Evolutionary conservation across 2,797 vertebrate species (phyloP), one percentile per base, ranked within the genome.

Genomic region (Labeo calbasu): DNA sequence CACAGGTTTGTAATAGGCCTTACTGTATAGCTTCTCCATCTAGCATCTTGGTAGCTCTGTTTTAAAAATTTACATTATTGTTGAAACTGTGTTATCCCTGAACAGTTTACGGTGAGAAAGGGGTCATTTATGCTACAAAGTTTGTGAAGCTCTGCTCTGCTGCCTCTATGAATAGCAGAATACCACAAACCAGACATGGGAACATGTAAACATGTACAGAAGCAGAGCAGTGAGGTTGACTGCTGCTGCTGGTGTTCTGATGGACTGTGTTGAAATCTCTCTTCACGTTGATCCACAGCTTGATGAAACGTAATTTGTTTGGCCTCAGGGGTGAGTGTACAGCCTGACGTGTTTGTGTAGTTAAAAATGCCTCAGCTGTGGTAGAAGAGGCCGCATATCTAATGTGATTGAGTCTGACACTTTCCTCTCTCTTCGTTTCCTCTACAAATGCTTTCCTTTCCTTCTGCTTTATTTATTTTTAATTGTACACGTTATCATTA

Each of bases 271-370:
- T 81, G 82, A 87, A 83, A 72, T 82, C 76, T 63, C 85, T 83
- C 70, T 71, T 83, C 77, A 69, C 51, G 83, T 86, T 88, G 85
- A 91, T 87, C 91, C 89, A 46, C 59, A 50, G 87, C 79, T 85
- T 77, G 80, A 89, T 89, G 77, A 87, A 87, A 83, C 55, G 70
- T 87, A 85, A 88, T 85, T 87, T 81, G 77, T 90, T 89, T 89
- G 51, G 82, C 75, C 66, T 43, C 73, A 23, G 61, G 82, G 79
- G 57, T 23, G 61, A 77, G 85, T 79, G 75, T 85, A 84, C 48
- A 57, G 77, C 55, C 77, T 88, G 85, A 86, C 50, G 25, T 84
- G 86, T 72, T 55, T 86, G 59, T 78, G 79, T n/a, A 82, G 79
- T 89, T 87, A 82, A 86, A 86, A 69, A 73, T 79, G 75, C 82